Evolutionary conservation across 2,113 vertebrate genomes (phyloP).

Genomic region (Myotis brandtii): DNA sequence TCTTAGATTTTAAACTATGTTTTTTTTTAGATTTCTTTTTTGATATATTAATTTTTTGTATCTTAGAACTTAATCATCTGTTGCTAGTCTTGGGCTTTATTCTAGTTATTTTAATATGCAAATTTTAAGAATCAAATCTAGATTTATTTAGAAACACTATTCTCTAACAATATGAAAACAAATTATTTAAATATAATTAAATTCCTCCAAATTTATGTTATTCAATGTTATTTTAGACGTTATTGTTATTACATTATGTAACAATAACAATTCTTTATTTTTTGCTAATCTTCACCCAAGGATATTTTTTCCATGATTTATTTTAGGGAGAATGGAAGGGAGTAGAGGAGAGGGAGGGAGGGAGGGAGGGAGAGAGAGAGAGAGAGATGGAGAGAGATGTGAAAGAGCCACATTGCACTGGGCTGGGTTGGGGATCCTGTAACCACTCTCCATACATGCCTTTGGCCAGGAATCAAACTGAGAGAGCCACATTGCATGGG

Average conservation of each 20-base stretch:
- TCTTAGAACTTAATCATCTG: neutral
- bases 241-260: neutral
- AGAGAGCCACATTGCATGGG: too few species aligned
- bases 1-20: neutral
- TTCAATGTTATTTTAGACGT: neutral
- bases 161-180: neutral
- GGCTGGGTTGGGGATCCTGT: too few species aligned
- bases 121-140: neutral
- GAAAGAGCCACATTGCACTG: too few species aligned
- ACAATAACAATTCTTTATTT: neutral
- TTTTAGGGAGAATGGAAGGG: too few species aligned
- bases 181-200: neutral
- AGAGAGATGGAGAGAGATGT: too few species aligned
- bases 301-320: too few species aligned
- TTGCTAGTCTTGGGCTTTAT: neutral
- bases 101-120: neutral
- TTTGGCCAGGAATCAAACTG: too few species aligned
- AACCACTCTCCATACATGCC: too few species aligned
- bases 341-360: too few species aligned
- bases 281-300: too few species aligned
- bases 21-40: neutral
- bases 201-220: neutral
- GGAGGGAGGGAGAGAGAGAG: too few species aligned
- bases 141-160: neutral
- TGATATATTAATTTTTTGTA: neutral